Percentiles rank a stretch among this genome's conserved stretches.
Evolutionary conservation across 2,888 invertebrate genomes (phyloP).

Genomic region (Calliopum simillimum): DNA sequence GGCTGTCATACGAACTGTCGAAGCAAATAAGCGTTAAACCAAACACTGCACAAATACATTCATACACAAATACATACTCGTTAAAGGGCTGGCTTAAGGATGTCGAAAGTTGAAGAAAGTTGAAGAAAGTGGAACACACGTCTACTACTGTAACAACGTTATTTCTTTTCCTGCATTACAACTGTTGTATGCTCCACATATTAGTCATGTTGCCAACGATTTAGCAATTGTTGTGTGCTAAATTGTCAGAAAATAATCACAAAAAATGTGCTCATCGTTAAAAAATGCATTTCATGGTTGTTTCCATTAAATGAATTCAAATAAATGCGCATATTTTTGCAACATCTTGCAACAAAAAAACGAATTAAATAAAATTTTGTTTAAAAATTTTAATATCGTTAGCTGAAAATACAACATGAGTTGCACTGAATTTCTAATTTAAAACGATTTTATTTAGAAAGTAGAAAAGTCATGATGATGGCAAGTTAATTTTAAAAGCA

Average conservation of each 20-base stretch:
- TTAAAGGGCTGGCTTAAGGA: no score
- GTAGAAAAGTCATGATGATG: no score
- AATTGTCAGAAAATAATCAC: constrained; percentile 3
- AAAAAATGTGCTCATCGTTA: not conserved
- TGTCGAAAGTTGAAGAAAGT: not conserved
- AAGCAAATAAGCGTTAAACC: not conserved
- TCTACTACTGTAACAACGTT: not conserved
- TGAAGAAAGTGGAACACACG: not conserved
- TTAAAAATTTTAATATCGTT: not conserved
- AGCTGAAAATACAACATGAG: not conserved
- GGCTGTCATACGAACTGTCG: not conserved
- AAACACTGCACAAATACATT: not conserved
- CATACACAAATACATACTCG: not conserved
- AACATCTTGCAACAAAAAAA: not conserved
- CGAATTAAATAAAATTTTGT: not conserved
- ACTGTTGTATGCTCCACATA: no score
- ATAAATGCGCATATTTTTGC: constrained; percentile 15
- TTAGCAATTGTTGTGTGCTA: not conserved
- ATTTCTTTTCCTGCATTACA: no score
- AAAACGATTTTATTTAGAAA: no score
- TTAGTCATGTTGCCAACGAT: not conserved
- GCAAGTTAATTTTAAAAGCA: no score
- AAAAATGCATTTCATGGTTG: not conserved
- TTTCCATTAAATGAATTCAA: constrained; percentile 9
- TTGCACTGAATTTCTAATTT: not conserved